Conservation (phyloP, 2,888 invertebrate genomes). For the Drymonia ruficornis region DNA sequence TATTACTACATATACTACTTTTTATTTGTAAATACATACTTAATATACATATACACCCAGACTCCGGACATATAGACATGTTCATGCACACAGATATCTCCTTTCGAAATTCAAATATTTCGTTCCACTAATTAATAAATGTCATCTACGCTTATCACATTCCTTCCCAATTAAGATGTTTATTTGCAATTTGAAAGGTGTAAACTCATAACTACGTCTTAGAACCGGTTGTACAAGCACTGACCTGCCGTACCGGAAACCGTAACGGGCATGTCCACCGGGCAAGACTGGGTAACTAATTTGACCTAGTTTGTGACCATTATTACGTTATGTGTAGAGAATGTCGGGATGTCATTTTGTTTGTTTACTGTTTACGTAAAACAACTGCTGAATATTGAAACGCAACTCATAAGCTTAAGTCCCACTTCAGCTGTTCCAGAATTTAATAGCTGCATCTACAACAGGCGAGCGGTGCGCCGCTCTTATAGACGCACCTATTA, state of each 20-base stretch:
- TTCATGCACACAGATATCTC: too few relatives aligned
- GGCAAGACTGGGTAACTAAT: slow-evolving; percentile 24
- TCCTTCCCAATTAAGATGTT: not conserved
- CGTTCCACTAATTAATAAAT: not conserved
- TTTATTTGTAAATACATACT: too few relatives aligned
- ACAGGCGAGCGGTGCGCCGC: too few relatives aligned
- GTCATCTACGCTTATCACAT: not conserved
- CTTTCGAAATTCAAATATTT: not conserved
- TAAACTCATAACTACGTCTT: slow-evolving; percentile 4
- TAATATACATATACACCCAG: too few relatives aligned
- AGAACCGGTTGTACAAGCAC: slow-evolving; percentile 23
- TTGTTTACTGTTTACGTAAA: not conserved
- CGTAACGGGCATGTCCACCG: slow-evolving; percentile 17
- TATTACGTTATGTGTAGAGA: slow-evolving; percentile 6
- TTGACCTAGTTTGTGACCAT: slow-evolving; percentile 23
- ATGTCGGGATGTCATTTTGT: slow-evolving; percentile 7
- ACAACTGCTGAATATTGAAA: too few relatives aligned
- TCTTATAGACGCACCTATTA: too few relatives aligned
- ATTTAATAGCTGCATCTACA: too few relatives aligned
- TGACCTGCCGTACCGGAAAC: slow-evolving; percentile 32
- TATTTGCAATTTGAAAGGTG: slow-evolving; percentile 3
- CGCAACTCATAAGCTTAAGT: too few relatives aligned
- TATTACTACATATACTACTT: too few relatives aligned
- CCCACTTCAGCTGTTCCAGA: too few relatives aligned
- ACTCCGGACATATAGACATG: too few relatives aligned